Base-by-base conservation (phyloP, 2,797 vertebrate species). In the Ctenosaura bakeri region DNA sequence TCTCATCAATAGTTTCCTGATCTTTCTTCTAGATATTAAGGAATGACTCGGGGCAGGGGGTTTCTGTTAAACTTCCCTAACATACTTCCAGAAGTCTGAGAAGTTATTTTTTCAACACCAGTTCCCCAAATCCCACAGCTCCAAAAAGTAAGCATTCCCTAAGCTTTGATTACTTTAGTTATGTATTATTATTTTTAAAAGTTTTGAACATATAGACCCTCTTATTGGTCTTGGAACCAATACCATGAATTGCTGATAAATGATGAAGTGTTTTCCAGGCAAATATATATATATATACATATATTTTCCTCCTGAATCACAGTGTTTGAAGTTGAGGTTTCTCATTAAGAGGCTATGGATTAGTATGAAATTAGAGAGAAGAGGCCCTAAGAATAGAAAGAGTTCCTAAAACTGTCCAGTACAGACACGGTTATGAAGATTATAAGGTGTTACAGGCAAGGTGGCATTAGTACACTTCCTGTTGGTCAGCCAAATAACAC, bases 381-480 rank as follows among this genome's bases (percentile, higher is more conserved):
- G 1, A 90, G 84, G 82, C 86, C 83, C 1, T 10, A 3, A 20
- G 4, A 0, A 85, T 93, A 80, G 4, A 88, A 86, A 77, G 80
- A n/a, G 26, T 77, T 91, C 50, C 14, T 80, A 77, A 89, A 80
- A 66, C 1, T 24, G 46, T 83, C 9, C n/a, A 69, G 16, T 54
- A 71, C 76, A 90, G 89, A 24, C 87, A 13, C 1, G 71, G 74
- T 50, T 93, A 88, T 6, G 6, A 91, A 88, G 38, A 83, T 90
- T 80, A 90, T 66, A 83, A 87, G 66, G 80, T 82, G 77, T 4
- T 2, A 54, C 78, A 80, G 86, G 38, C 88, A 86, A 91, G 83
- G 71, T 83, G 62, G 7, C 78, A 4, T 86, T 88, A 32, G 59
- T 4, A 35, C 32, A 22, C 78, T 93, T 86, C 52, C 29, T 81